Evolutionary conservation across 2,888 invertebrate genomes (phyloP), one percentile per base, ranked within the genome.

Genomic region (Spicauda simplicius): DNA sequence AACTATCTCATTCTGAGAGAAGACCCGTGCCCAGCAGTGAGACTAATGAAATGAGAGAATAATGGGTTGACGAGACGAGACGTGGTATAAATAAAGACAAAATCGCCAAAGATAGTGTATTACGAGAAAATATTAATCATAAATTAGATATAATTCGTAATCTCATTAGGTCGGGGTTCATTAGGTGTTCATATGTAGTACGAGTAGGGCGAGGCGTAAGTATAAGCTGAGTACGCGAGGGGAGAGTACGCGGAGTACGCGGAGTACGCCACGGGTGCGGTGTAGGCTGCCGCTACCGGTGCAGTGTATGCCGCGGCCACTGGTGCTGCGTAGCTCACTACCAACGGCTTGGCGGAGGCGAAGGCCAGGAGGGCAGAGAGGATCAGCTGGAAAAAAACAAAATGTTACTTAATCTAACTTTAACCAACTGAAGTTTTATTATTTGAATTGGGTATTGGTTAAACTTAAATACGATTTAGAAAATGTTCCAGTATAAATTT

Each of bases 311-410:
- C 80, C 6, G 82, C 79, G 18, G 83, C 83, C 6, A 78, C 55
- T 7, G 82, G 82, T 3, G 86, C 77, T 11, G 85, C 73, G 75
- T 82, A 78, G 56, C 64, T 64, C 33, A 64, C 56, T 71, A 83
- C 77, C 73, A 80, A 72, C 12, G 85, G 85, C 75, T 84, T 84
- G 71, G 85, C 85, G 69, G 78, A 70, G 55, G 82, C 81, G 72
- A 84, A 79, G 54, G 94, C 94, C 90, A 95, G 81, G 75, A 95
- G 82, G 79, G 94, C 93, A 72, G 90, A 86, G 85, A 94, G 87
- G 73, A 94, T 86, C 81, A 94, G 72, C 95, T 95, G 83, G 2
- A 69, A 80, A 41, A 56, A 62, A 12, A 64, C 33, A 66, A 48
- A 48, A 48, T 48, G 1, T 41, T 14, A 14, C 1, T 4, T 25